These are phyloP conservation scores for Temnothorax longispinosus DNA, from an alignment of 1,140 invertebrate species.

Conservation along the genomic window DNA sequence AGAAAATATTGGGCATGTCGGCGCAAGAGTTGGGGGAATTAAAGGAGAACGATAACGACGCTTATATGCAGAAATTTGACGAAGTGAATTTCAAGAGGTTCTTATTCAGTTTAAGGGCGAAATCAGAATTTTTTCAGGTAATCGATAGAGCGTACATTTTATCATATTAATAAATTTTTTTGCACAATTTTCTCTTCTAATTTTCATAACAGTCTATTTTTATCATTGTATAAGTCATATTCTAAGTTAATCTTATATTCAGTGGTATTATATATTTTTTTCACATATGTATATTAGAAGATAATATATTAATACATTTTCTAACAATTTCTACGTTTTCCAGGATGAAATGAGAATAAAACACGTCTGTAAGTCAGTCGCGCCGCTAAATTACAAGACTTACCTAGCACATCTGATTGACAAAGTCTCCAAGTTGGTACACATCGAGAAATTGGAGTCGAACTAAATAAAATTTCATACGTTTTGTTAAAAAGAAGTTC, in stretches of 20 bases:
- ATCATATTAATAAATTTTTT: not conserved
- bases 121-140: slow-evolving; percentile 94
- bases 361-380: slow-evolving; percentile 89
- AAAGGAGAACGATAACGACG: slow-evolving; percentile 88
- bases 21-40: slow-evolving; percentile 92
- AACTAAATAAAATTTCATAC: not conserved
- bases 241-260: not conserved
- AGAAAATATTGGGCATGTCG: slow-evolving; percentile 91
- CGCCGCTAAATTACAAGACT: slow-evolving; percentile 91
- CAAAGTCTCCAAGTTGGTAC: slow-evolving; percentile 88
- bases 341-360: slow-evolving; percentile 95
- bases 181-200: not conserved
- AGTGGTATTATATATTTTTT: no score
- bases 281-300: no score
- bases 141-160: slow-evolving; percentile 38
- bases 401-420: slow-evolving; percentile 90
- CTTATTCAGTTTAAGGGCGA: slow-evolving; percentile 93
- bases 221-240: slow-evolving; percentile 10
- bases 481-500: not conserved
- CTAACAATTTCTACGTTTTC: slow-evolving; percentile 69
- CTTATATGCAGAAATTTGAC: slow-evolving; percentile 88
- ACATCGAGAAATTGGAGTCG: slow-evolving; percentile 80
- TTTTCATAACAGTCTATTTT: not conserved
- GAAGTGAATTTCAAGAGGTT: slow-evolving; percentile 92
- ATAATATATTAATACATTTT: not conserved